Evolutionary conservation across 2,888 invertebrate species (phyloP).

Genomic region (Erebia ligea): DNA sequence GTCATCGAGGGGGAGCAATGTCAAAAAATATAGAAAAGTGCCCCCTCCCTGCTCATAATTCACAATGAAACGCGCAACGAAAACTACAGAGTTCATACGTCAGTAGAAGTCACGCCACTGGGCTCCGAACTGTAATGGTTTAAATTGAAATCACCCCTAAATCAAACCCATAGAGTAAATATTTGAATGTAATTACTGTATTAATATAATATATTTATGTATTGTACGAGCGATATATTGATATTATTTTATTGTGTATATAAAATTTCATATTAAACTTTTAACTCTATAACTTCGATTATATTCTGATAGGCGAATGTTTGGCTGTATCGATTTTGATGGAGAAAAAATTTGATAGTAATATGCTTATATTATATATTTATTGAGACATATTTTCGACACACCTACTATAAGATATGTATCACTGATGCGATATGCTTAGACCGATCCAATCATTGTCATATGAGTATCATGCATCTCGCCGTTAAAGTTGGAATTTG

Average conservation of each 20-base stretch:
- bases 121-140: neutral
- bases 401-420: slow-evolving; percentile 28
- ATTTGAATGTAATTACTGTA: slow-evolving; percentile 7
- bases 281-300: slow-evolving; percentile 23
- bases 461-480: neutral
- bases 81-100: no score
- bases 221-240: neutral
- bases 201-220: neutral
- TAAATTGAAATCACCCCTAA: neutral
- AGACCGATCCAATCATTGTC: slow-evolving; percentile 2
- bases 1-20: no score
- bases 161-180: slow-evolving; percentile 27
- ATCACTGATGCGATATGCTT: slow-evolving; percentile 34
- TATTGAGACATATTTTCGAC: slow-evolving; percentile 11
- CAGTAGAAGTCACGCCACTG: no score
- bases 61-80: no score
- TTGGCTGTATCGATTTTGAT: slow-evolving; percentile 18
- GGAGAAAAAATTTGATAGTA: neutral
- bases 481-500: no score
- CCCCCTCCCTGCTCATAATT: no score
- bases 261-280: slow-evolving; percentile 26
- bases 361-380: neutral
- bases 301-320: slow-evolving; percentile 28
- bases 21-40: no score
- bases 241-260: slow-evolving; percentile 14